Conservation (phyloP, 1,140 invertebrate species). For the Heliconius melpomene region DNA sequence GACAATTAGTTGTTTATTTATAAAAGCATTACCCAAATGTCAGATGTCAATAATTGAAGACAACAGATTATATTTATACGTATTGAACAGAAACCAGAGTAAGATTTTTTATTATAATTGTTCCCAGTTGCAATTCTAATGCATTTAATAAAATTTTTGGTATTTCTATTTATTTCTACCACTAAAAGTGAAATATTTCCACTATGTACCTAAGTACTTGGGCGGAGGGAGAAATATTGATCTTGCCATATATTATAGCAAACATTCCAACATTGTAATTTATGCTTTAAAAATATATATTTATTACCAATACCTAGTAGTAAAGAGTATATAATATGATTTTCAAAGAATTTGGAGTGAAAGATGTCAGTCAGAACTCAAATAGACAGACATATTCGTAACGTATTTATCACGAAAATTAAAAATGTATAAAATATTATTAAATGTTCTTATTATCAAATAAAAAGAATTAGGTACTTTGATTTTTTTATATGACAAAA, state of each 20-base stretch:
- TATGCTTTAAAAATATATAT: background rate
- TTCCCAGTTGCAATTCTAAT: too few species aligned
- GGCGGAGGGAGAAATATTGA: too few species aligned
- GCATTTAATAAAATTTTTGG: too few species aligned
- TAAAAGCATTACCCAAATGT: background rate
- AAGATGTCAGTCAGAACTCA: background rate
- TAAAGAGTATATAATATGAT: background rate
- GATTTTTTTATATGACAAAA: background rate
- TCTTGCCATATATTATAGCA: too few species aligned
- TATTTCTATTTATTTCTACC: too few species aligned
- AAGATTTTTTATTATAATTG: too few species aligned
- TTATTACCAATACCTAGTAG: background rate
- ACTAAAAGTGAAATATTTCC: too few species aligned
- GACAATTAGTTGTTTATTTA: too few species aligned
- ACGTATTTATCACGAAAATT: background rate
- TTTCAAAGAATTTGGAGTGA: background rate
- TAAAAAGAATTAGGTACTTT: background rate
- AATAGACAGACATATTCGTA: background rate
- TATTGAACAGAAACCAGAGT: too few species aligned
- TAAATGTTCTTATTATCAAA: background rate
- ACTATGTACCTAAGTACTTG: too few species aligned
- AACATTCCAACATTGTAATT: too few species aligned
- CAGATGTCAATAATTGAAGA: background rate
- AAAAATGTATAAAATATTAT: conserved; percentile 5
- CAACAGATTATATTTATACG: background rate